Conservation (phyloP, 2,888 invertebrate genomes). For the Punctoribates punctum region DNA sequence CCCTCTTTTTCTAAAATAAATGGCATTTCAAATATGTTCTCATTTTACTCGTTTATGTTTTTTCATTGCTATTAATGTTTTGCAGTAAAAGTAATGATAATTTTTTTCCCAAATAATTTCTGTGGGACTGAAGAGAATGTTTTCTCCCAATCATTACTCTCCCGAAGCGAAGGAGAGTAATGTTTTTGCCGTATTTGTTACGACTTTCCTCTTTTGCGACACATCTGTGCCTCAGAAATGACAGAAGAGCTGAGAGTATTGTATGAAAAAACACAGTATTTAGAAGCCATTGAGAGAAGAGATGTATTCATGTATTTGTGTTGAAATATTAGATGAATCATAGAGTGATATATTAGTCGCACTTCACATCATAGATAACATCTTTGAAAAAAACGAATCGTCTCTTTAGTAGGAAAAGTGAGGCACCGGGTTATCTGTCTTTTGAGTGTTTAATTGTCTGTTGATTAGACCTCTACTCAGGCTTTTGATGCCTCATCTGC, state of each 20-base stretch:
- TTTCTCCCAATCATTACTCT: background rate
- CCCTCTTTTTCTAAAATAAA: background rate
- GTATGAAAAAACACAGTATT: background rate
- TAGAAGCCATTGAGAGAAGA: background rate
- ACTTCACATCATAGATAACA: constrained; percentile 23
- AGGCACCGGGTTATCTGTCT: constrained; percentile 17
- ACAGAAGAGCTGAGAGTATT: no score
- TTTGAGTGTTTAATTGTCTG: background rate
- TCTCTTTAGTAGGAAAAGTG: background rate
- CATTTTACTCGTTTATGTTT: background rate
- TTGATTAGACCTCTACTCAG: background rate
- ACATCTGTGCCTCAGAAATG: no score
- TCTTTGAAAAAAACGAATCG: background rate
- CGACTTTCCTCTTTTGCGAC: no score
- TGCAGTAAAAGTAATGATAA: background rate
- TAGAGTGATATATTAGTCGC: constrained; percentile 30
- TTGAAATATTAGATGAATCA: constrained; percentile 31
- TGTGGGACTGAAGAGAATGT: background rate
- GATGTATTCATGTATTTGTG: background rate
- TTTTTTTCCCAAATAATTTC: background rate
- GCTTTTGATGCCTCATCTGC: constrained; percentile 7
- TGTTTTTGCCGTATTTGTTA: background rate
- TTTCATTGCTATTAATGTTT: background rate
- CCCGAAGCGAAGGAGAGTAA: background rate
- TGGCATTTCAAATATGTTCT: constrained; percentile 16